Conservation (phyloP, 2,888 invertebrate genomes). For the Dolichomitus sp. region DNA sequence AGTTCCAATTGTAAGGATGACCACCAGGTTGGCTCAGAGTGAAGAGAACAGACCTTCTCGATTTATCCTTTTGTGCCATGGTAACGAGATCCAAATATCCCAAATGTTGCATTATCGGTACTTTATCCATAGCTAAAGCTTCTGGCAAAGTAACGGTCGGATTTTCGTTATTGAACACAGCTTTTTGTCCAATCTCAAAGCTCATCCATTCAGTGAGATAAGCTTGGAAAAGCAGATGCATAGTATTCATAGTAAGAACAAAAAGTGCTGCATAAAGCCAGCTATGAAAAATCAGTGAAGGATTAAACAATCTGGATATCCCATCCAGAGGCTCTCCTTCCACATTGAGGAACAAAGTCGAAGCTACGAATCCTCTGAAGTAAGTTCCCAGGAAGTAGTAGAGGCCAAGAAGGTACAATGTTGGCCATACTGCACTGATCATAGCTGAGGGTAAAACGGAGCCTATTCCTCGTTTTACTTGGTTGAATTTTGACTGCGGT, state of each 20-base stretch:
- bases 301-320: conserved; percentile 86
- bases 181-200: conserved; percentile 88
- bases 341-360: conserved; percentile 87
- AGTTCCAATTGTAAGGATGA: conserved; percentile 96
- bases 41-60: conserved; percentile 90
- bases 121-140: conserved; percentile 88
- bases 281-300: conserved; percentile 88
- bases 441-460: conserved; percentile 89
- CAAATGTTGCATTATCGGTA: conserved; percentile 91
- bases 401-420: conserved; percentile 88
- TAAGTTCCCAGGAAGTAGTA: conserved; percentile 89
- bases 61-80: conserved; percentile 89
- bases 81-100: conserved; percentile 92
- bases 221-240: conserved; percentile 91
- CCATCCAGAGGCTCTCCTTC: conserved; percentile 87
- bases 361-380: conserved; percentile 87
- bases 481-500: conserved; percentile 90
- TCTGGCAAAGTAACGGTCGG: conserved; percentile 88
- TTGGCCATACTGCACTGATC: conserved; percentile 89
- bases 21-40: conserved; percentile 94
- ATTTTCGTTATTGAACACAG: conserved; percentile 77
- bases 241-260: conserved; percentile 90
- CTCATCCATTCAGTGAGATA: conserved; percentile 91
- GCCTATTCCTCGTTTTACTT: conserved; percentile 89
- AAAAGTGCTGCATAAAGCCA: conserved; percentile 92